Evolutionary conservation across 2,113 vertebrate genomes (phyloP), one percentile per base, ranked within the genome.

Genomic region (Odontesthes bonariensis): DNA sequence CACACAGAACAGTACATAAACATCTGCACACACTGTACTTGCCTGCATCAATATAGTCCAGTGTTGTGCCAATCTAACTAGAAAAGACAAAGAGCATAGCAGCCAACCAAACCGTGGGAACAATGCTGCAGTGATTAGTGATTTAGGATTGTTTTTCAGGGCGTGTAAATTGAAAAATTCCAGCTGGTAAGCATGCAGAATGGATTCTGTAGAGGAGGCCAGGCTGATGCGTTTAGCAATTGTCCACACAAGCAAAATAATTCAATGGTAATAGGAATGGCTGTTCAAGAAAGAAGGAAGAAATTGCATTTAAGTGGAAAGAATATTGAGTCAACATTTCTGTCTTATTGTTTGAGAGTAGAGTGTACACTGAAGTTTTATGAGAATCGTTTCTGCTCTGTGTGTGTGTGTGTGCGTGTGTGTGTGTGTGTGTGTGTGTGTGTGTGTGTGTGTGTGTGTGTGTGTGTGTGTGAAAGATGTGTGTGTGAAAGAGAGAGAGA

Each of bases 81-180:
- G 17, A 31, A 64, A 71, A 67, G 22, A 57, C 70, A 78, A 83
- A 75, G 71, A 68, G 47, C 53, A 20, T 42, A 56, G 73, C 57
- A 31, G 65, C 47, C 47, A 52, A 38, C 19, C 33, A 32, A 66
- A 73, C 12, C 51, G 54, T 38, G 42, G 71, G 85, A 85, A 90
- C 82, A 89, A 87, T 86, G 70, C 62, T 52, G 66, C 64, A 35
- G 73, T 86, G 85, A 90, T 86, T 86, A 87, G 84, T 75, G 83
- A 88, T 91, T 88, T 84, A 68, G 74, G 91, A 87, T 86, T 88
- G 88, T 92, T 83, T 89, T 87, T 90, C 81, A 82, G 74, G 69
- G 33, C 20, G 75, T 84, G 80, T 66, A 88, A 91, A 92, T 91
- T 92, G 87, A 90, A 89, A 89, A 88, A 83, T 83, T 91, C 90